These are phyloP conservation scores for Pogoniulus pusillus DNA, from an alignment of 2,797 vertebrate genomes.

Conservation along the genomic window DNA sequence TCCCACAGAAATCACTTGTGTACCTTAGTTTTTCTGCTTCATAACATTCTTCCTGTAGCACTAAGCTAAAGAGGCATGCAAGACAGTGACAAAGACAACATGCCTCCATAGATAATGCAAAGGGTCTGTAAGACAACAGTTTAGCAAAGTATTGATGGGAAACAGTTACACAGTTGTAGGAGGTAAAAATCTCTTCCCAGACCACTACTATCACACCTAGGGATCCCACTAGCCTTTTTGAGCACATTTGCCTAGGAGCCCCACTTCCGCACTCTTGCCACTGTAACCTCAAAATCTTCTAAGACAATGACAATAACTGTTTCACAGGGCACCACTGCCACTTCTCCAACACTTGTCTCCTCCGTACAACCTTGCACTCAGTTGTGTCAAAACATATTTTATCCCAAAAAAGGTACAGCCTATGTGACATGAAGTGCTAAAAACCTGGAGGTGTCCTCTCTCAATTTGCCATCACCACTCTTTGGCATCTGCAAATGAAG, in stretches of 20 bases:
- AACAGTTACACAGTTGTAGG: not conserved
- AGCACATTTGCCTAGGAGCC: not conserved
- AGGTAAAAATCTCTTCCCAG: not conserved
- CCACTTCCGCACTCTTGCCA: not conserved
- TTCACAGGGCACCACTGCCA: not conserved
- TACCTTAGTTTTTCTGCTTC: slow-evolving; percentile 10
- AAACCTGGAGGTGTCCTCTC: not conserved
- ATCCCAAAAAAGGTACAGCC: not conserved
- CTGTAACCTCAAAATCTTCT: not conserved
- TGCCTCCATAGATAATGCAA: not conserved
- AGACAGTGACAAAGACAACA: not conserved
- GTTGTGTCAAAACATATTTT: not conserved
- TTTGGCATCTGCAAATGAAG: not conserved
- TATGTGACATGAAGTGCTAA: not conserved
- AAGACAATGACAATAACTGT: not conserved
- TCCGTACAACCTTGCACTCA: not conserved
- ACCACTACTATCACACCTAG: not conserved
- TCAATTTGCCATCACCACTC: not conserved
- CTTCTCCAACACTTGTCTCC: not conserved
- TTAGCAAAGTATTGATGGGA: not conserved
- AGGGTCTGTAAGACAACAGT: not conserved
- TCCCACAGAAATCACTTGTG: not conserved
- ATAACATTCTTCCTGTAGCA: not conserved
- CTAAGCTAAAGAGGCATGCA: not conserved
- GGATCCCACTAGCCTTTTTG: not conserved